These are phyloP conservation scores for Pachypeltis micranthus DNA, from an alignment of 1,140 invertebrate genomes.

Conservation along the genomic window DNA sequence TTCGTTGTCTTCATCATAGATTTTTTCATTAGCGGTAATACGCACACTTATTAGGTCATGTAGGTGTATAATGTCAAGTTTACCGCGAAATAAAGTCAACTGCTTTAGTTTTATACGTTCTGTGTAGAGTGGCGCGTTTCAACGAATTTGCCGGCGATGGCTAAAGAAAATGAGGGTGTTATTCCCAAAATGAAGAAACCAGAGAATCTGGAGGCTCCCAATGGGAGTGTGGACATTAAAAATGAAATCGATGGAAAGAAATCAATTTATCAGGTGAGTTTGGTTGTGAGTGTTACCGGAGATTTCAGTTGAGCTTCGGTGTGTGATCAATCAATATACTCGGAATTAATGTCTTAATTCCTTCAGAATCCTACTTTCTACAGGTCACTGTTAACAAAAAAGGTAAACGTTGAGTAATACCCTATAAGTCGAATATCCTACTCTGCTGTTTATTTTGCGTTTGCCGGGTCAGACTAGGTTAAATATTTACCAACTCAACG, in stretches of 20 bases:
- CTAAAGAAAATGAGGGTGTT: neutral
- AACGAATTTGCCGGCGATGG: too few relatives aligned
- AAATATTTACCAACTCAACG: too few relatives aligned
- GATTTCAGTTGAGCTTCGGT: too few relatives aligned
- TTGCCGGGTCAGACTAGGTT: too few relatives aligned
- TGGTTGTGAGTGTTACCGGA: neutral
- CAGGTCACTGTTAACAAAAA: neutral
- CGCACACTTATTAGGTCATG: too few relatives aligned
- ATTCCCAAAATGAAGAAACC: neutral
- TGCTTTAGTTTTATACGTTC: too few relatives aligned
- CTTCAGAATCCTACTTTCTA: neutral
- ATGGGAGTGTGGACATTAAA: neutral
- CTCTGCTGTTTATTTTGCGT: neutral
- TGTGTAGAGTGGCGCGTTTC: too few relatives aligned
- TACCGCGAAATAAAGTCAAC: too few relatives aligned
- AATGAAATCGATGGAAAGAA: neutral
- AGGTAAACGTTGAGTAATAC: neutral
- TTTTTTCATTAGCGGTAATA: too few relatives aligned
- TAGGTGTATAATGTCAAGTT: too few relatives aligned
- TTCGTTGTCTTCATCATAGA: too few relatives aligned
- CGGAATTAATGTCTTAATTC: neutral
- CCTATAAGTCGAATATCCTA: neutral
- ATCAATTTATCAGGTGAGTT: neutral
- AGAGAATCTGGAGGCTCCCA: neutral
- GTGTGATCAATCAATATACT: neutral